A percentile compares a stretch with the other conserved stretches of the same genome.
phyloP scores from a whole-genome alignment of 2,888 invertebrate genomes.

The Pristionchus maxplancki region DNA sequence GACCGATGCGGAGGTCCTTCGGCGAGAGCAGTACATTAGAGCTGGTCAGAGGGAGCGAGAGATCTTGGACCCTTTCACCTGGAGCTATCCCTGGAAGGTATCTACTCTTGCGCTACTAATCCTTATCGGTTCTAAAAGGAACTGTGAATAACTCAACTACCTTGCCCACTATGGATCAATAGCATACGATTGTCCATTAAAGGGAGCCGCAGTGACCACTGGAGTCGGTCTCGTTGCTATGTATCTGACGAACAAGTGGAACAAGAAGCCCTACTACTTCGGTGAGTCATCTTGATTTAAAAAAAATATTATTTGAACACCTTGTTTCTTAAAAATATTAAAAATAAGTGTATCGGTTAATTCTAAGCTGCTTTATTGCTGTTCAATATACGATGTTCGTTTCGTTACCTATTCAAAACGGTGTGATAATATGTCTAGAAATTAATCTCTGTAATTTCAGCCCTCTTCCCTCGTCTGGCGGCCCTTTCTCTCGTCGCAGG shows the following conservation, averaged over 20 bases:
- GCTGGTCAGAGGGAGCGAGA: conserved; percentile 62
- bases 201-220: conserved; percentile 64
- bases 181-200: not conserved
- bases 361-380: too few species aligned
- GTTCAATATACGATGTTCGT: too few species aligned
- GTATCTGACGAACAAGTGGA: conserved; percentile 68
- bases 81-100: conserved; percentile 71
- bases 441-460: conserved; percentile 52
- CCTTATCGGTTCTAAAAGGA: too few species aligned
- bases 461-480: conserved; percentile 63
- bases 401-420: too few species aligned
- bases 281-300: conserved; percentile 58
- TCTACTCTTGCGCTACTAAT: too few species aligned
- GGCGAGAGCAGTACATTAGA: conserved; percentile 69
- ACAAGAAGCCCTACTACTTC: conserved; percentile 74
- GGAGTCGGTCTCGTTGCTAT: conserved; percentile 60
- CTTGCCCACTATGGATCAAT: too few species aligned
- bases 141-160: too few species aligned
- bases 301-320: not conserved
- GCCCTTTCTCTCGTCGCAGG: conserved; percentile 61
- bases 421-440: too few species aligned
- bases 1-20: conserved; percentile 66
- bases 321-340: too few species aligned
- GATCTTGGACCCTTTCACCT: conserved; percentile 73
- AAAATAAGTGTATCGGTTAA: too few species aligned